These are phyloP conservation scores for Drosophila kikkawai DNA, from an alignment of 1,140 invertebrate genomes.

Conservation along the genomic window DNA sequence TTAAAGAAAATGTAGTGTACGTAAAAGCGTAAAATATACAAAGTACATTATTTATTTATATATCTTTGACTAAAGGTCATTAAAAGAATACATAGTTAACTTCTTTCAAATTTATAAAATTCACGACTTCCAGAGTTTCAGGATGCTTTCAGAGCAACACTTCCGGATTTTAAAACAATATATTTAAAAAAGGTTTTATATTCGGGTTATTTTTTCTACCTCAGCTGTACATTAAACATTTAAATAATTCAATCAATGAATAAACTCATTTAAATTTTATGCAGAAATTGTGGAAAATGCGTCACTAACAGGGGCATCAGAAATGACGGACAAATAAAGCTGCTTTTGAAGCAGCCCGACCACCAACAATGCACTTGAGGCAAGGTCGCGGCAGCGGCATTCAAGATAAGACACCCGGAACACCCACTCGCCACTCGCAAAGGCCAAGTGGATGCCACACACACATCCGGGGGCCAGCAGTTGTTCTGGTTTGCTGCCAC, in stretches of 20 bases:
- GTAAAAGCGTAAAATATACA: too few relatives aligned
- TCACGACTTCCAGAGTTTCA: neutral
- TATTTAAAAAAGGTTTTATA: neutral
- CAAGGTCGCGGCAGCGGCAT: conserved; percentile 42
- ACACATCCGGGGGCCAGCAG: conserved; percentile 27
- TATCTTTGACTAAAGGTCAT: too few relatives aligned
- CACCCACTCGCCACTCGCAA: conserved; percentile 52
- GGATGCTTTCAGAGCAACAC: neutral
- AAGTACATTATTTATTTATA: too few relatives aligned
- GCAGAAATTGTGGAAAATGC: conserved; percentile 1
- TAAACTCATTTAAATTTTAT: conserved; percentile 12
- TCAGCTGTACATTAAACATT: neutral
- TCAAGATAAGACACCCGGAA: conserved; percentile 52
- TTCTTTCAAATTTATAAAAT: too few relatives aligned
- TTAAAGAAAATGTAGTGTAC: too few relatives aligned
- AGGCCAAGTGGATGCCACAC: conserved; percentile 70
- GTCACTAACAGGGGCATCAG: neutral
- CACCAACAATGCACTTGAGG: conserved; percentile 46
- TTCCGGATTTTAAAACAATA: too few relatives aligned
- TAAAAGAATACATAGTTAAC: too few relatives aligned
- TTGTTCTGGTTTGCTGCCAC: conserved; percentile 18
- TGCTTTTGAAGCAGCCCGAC: neutral
- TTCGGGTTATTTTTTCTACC: neutral
- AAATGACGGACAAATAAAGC: conserved; percentile 8
- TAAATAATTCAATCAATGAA: conserved; percentile 5